Evolutionary conservation across 2,888 invertebrate genomes (phyloP).

Genomic region (Eupeodes latifasciatus): DNA sequence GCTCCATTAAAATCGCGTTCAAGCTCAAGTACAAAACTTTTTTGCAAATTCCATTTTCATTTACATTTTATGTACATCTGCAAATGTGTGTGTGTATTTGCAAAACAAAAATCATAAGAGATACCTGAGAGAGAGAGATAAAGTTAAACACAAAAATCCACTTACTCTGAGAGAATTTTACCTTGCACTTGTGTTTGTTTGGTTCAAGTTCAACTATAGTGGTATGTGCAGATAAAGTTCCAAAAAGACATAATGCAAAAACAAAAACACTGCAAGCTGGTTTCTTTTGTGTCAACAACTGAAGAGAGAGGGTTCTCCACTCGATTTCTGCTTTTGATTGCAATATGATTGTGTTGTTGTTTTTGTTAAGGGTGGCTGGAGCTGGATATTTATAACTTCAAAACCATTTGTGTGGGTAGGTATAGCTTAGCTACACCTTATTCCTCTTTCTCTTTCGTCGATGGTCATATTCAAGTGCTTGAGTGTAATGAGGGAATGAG

Average conservation of each 20-base stretch:
- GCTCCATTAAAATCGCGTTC: constrained; percentile 75
- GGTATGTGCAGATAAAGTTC: constrained; percentile 46
- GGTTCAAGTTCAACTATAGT: constrained; percentile 75
- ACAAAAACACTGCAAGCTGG: constrained; percentile 10
- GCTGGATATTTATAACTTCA: background rate
- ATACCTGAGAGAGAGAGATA: background rate
- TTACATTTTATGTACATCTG: constrained; percentile 7
- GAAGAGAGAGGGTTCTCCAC: constrained; percentile 9
- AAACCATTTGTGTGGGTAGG: background rate
- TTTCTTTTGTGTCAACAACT: background rate
- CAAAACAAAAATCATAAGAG: too few relatives aligned
- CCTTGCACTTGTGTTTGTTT: constrained; percentile 55
- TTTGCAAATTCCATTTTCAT: constrained; percentile 52
- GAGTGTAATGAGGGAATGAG: constrained; percentile 28
- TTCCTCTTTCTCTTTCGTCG: too few relatives aligned
- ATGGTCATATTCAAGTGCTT: too few relatives aligned
- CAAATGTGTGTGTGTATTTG: background rate
- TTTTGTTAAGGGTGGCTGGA: background rate
- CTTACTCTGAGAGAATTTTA: constrained; percentile 10
- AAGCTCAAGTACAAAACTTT: constrained; percentile 74
- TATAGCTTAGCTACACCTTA: too few relatives aligned
- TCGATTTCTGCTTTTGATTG: constrained; percentile 45
- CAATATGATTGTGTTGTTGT: background rate
- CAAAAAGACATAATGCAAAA: constrained; percentile 8
- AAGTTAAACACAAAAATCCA: background rate